phyloP scores from a whole-genome alignment of 1,140 invertebrate species.

The Aphidius ervi region DNA sequence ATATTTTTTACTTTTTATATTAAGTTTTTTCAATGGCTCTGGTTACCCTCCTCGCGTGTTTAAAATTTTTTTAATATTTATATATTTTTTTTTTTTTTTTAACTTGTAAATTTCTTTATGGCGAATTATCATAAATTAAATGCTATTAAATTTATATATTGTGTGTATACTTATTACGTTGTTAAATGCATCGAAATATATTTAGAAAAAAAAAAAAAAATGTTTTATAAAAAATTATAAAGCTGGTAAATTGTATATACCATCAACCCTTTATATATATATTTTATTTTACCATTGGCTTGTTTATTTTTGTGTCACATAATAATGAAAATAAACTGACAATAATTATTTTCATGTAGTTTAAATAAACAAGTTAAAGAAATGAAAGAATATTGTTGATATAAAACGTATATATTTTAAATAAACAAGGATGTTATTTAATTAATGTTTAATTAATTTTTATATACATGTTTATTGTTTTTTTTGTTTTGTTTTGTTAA shows the following conservation, averaged over 20 bases:
- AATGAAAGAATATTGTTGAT: too few species aligned
- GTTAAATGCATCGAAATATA: not conserved
- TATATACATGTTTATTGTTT: slow-evolving; percentile 14
- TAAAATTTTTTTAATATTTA: slow-evolving; percentile 3
- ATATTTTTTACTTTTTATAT: too few species aligned
- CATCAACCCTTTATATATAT: too few species aligned
- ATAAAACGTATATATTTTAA: not conserved
- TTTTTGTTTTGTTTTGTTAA: slow-evolving; percentile 37
- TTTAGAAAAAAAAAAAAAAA: too few species aligned
- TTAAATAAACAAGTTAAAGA: too few species aligned
- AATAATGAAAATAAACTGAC: too few species aligned
- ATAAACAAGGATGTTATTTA: not conserved
- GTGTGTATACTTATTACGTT: slow-evolving; percentile 38
- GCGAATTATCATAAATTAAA: slow-evolving; percentile 46
- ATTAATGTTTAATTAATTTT: slow-evolving; percentile 6
- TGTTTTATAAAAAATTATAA: not conserved
- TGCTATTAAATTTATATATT: slow-evolving; percentile 38
- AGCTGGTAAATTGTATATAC: too few species aligned
- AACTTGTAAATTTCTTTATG: not conserved
- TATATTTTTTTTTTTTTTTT: slow-evolving; percentile 14
- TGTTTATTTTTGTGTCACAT: too few species aligned
- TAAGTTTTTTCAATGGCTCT: not conserved
- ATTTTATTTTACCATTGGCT: too few species aligned
- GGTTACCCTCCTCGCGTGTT: slow-evolving; percentile 1
- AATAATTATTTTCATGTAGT: too few species aligned